These are phyloP conservation scores for Oligia strigilis DNA, from an alignment of 2,888 invertebrate species.

Conservation along the genomic window DNA sequence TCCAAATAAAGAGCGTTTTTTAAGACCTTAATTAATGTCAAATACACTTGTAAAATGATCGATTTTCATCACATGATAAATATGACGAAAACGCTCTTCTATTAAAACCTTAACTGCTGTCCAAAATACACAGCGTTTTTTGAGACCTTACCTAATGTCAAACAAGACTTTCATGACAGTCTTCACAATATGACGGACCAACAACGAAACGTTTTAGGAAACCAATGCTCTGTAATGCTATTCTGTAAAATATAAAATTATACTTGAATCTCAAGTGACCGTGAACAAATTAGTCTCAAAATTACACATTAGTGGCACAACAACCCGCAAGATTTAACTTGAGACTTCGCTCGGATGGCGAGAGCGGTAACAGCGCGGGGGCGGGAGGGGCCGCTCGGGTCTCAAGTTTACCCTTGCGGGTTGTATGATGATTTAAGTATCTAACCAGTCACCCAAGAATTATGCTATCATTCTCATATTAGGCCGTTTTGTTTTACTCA, in stretches of 20 bases:
- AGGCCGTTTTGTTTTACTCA: background rate
- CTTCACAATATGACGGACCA: background rate
- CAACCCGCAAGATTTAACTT: background rate
- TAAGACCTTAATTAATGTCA: background rate
- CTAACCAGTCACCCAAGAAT: background rate
- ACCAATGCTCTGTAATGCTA: conserved; percentile 13
- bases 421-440: background rate
- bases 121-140: background rate
- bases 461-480: background rate
- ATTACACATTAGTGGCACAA: background rate
- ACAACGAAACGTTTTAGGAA: background rate
- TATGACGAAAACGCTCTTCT: no score
- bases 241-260: conserved; percentile 6
- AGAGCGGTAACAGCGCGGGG: background rate
- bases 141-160: background rate
- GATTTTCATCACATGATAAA: no score
- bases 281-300: background rate
- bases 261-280: background rate
- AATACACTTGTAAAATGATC: background rate
- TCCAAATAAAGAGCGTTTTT: background rate
- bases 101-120: background rate
- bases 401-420: background rate
- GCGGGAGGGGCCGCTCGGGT: no score
- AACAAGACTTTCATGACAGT: background rate
- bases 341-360: background rate